Conservation (phyloP, 2,888 invertebrate genomes). For the Ophioninae sp. region DNA sequence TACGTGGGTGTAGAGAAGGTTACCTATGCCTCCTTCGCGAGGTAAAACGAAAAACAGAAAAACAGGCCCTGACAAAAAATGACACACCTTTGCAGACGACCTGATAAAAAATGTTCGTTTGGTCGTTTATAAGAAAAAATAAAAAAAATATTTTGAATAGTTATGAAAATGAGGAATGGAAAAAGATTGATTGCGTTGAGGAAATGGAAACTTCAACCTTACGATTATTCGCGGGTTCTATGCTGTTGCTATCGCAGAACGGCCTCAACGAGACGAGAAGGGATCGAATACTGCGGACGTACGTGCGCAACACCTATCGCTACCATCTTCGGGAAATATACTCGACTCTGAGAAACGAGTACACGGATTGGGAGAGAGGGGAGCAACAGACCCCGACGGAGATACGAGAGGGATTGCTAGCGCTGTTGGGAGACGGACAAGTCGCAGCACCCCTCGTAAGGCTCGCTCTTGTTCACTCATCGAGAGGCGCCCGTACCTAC, state of each 20-base stretch:
- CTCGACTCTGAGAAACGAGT: slow-evolving; percentile 96
- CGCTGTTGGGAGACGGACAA: slow-evolving; percentile 94
- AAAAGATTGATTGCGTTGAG: no score
- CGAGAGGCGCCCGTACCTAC: slow-evolving; percentile 90
- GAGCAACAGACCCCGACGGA: slow-evolving; percentile 89
- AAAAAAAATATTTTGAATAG: no score
- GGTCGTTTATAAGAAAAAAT: no score
- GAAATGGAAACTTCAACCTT: no score
- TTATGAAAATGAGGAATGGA: no score
- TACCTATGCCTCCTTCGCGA: no score
- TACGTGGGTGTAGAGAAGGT: no score
- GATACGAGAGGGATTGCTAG: slow-evolving; percentile 90
- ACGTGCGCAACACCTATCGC: slow-evolving; percentile 96
- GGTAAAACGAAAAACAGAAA: no score
- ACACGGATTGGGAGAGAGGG: slow-evolving; percentile 97
- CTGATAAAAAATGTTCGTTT: no score
- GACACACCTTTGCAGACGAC: no score
- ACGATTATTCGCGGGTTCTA: no score
- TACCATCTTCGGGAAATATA: slow-evolving; percentile 98
- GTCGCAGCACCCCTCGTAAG: slow-evolving; percentile 93
- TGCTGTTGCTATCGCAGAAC: slow-evolving; percentile 87
- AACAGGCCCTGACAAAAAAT: no score
- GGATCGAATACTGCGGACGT: slow-evolving; percentile 93
- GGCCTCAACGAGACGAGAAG: slow-evolving; percentile 95
- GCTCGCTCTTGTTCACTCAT: slow-evolving; percentile 90